Percentiles rank a stretch among this genome's conserved stretches.
Evolutionary conservation across 2,888 invertebrate species (phyloP).

Genomic region (Philhelius pedissequus): DNA sequence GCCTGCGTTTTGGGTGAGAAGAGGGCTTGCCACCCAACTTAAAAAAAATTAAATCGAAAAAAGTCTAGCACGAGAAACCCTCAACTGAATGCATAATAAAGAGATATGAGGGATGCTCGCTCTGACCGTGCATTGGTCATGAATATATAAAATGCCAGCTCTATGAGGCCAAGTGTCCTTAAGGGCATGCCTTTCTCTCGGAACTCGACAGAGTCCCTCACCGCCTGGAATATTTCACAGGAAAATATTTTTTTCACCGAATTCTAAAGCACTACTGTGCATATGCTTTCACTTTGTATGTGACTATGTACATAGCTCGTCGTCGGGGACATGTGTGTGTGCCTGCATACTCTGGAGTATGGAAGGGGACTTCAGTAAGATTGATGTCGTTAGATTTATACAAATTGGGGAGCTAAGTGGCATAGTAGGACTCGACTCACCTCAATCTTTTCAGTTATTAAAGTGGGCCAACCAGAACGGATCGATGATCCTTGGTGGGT

Average conservation of each 20-base stretch:
- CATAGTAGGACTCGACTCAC: conserved; percentile 2
- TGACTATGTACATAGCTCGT: no score
- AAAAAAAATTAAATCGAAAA: conserved; percentile 21
- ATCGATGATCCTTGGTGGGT: conserved; percentile 41
- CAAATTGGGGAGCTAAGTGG: conserved; percentile 36
- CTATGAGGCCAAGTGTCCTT: conserved; percentile 72
- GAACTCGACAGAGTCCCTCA: background rate
- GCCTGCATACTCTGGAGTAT: background rate
- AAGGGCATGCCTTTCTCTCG: conserved; percentile 41
- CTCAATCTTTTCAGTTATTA: conserved; percentile 52
- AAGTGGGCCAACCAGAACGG: conserved; percentile 35
- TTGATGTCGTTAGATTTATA: conserved; percentile 53
- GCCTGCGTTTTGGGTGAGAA: background rate
- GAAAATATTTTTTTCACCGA: conserved; percentile 34
- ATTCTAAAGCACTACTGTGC: conserved; percentile 11
- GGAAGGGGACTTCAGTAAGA: conserved; percentile 34
- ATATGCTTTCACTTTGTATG: background rate
- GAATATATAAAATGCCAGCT: conserved; percentile 70
- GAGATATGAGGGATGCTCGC: conserved; percentile 67
- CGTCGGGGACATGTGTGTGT: background rate
- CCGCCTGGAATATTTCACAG: conserved; percentile 35
- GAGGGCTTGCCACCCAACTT: background rate
- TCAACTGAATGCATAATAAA: conserved; percentile 64
- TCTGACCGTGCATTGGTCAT: conserved; percentile 68
- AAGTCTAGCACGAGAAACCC: conserved; percentile 24